A percentile compares a stretch with the other conserved stretches of the same genome.
Evolutionary conservation across 2,888 invertebrate species (phyloP).

Genomic region (Sarcophaga variegata): DNA sequence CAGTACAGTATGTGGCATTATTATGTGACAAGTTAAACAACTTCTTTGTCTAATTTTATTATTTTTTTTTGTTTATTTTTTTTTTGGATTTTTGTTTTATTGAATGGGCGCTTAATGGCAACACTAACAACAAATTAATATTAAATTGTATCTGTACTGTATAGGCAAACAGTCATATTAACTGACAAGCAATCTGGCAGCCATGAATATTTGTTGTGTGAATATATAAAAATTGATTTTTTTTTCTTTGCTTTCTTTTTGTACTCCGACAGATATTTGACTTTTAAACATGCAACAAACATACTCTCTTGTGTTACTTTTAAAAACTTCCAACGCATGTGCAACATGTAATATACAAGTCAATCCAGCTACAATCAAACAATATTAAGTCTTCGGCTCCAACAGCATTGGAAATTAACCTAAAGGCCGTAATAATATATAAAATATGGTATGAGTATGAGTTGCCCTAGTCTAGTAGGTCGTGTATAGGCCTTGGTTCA

Average conservation of each 20-base stretch:
- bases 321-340: slow-evolving; percentile 46
- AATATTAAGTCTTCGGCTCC: too few relatives aligned
- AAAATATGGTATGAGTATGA: too few relatives aligned
- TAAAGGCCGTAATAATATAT: not conserved
- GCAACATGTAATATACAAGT: slow-evolving; percentile 8
- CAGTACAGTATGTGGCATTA: slow-evolving; percentile 22
- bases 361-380: not conserved
- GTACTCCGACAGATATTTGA: not conserved
- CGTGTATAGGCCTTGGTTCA: too few relatives aligned
- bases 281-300: slow-evolving; percentile 16
- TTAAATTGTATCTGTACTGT: slow-evolving; percentile 13
- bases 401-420: not conserved
- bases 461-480: too few relatives aligned
- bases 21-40: slow-evolving; percentile 54
- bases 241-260: not conserved
- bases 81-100: slow-evolving; percentile 32
- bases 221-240: slow-evolving; percentile 49
- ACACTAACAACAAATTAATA: slow-evolving; percentile 15
- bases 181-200: not conserved
- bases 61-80: too few relatives aligned
- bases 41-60: slow-evolving; percentile 30
- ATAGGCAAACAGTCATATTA: slow-evolving; percentile 1
- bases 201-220: too few relatives aligned
- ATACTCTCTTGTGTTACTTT: slow-evolving; percentile 16
- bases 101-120: slow-evolving; percentile 56